Evolutionary conservation across 2,113 vertebrate genomes (phyloP), one percentile per base, ranked within the genome.

Genomic region (Suncus etruscus): DNA sequence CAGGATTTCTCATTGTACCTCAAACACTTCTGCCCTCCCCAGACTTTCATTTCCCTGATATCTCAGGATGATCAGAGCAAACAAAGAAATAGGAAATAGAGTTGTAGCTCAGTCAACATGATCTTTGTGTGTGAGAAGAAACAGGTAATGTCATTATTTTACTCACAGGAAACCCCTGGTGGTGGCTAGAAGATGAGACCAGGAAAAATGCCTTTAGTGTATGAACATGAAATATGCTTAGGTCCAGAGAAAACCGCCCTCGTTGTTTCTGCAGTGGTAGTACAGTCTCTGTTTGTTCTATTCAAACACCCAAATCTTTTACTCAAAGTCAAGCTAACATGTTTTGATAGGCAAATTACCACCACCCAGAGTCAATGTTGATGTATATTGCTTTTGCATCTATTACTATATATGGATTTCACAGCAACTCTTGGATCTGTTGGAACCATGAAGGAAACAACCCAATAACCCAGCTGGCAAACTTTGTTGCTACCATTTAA

Each of bases 11-110:
- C 45, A 75, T 29, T 81, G 78, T 89, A n/a, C 65, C n/a, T 94
- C 32, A 20, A 86, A 12, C 24, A 39, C 48, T 6, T 86, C 32
- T 87, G 15, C 54, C 63, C 39, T 95, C 51, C 81, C 51, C 24
- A 66, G 63, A 63, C 45, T 70, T 89, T 88, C 81, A 93, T 84
- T 94, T 92, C 32, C 63, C 50, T 65, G 27, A 78, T 47, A 83
- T 50, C 58, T 4, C 31, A 82, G 61, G 86, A 74, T 86, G 81
- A 82, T 25, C 1, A 39, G n/a, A 84, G 25, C 54, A 81, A 87
- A 86, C 20, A 47, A 58, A 74, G 45, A 50, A 74, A 18, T 58
- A 9, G 27, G 27, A 91, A 86, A 87, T 14, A 86, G 73, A 88
- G 73, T 27, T 92, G 18, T 51, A 70, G 22, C 54, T 82, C 29